phyloP scores from a whole-genome alignment of 2,113 vertebrate genomes.

The Eupsittula cactorum region DNA sequence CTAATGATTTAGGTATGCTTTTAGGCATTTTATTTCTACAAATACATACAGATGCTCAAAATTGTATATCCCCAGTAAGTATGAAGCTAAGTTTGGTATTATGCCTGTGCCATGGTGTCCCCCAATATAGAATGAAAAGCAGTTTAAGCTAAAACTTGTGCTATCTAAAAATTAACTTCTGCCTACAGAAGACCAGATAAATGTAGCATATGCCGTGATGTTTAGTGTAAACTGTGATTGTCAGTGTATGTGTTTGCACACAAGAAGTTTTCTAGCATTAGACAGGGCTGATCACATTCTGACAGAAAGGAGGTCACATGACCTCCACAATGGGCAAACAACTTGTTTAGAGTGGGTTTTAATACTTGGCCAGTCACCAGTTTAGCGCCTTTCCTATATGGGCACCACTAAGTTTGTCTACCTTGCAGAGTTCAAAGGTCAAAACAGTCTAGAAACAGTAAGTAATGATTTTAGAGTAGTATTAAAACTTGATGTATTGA shows the following conservation, averaged over 20 bases:
- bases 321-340: neutral
- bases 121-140: neutral
- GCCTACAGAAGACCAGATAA: neutral
- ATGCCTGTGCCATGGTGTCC: neutral
- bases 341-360: neutral
- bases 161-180: neutral
- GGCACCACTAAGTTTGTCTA: neutral
- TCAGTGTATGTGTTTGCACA: neutral
- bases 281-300: neutral
- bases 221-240: neutral
- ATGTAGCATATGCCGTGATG: neutral
- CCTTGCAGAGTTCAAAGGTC: neutral
- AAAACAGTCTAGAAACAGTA: neutral
- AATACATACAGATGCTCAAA: neutral
- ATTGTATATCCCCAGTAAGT: neutral
- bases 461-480: neutral
- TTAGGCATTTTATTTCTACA: neutral
- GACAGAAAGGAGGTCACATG: neutral
- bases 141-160: neutral
- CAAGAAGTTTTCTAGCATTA: neutral
- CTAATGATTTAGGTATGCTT: neutral
- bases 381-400: neutral
- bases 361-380: neutral
- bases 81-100: neutral
- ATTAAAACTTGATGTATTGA: neutral